Evolutionary conservation across 2,797 vertebrate species (phyloP).

Genomic region (Darevskia mixta): DNA sequence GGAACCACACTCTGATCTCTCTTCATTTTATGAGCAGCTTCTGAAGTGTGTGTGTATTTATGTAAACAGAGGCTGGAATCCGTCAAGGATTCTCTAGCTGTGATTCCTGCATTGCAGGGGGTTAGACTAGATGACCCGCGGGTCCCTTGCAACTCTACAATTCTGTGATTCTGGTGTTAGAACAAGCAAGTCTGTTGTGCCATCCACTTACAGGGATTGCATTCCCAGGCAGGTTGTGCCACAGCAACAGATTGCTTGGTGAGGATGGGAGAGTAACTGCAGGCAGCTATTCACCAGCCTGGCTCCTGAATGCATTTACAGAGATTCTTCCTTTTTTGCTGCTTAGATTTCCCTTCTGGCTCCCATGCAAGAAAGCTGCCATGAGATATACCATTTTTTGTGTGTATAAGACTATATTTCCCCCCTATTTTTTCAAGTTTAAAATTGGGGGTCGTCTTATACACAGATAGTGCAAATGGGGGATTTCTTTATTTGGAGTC

Average conservation of each 20-base stretch:
- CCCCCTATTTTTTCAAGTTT: too few species aligned
- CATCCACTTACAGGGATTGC: accelerated
- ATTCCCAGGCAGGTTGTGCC: not conserved
- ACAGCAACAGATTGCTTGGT: not conserved
- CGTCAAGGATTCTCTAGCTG: not conserved
- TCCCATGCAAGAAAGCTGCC: not conserved
- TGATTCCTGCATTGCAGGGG: too few species aligned
- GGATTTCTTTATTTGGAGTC: too few species aligned
- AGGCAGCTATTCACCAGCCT: not conserved
- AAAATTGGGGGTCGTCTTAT: too few species aligned
- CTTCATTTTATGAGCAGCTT: not conserved
- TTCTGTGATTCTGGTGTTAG: not conserved
- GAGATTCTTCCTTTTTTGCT: not conserved
- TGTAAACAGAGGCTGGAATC: too few species aligned
- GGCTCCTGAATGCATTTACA: not conserved
- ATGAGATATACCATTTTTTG: not conserved
- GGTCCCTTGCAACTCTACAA: too few species aligned
- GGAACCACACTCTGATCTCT: not conserved
- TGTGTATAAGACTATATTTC: too few species aligned
- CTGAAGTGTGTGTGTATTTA: not conserved
- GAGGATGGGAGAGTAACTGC: not conserved
- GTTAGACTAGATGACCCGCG: too few species aligned
- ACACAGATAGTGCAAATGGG: too few species aligned
- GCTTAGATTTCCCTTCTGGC: not conserved
- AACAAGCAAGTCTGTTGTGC: accelerated